phyloP scores from a whole-genome alignment of 1,140 invertebrate species.

The Gonatopus flavifemur region DNA sequence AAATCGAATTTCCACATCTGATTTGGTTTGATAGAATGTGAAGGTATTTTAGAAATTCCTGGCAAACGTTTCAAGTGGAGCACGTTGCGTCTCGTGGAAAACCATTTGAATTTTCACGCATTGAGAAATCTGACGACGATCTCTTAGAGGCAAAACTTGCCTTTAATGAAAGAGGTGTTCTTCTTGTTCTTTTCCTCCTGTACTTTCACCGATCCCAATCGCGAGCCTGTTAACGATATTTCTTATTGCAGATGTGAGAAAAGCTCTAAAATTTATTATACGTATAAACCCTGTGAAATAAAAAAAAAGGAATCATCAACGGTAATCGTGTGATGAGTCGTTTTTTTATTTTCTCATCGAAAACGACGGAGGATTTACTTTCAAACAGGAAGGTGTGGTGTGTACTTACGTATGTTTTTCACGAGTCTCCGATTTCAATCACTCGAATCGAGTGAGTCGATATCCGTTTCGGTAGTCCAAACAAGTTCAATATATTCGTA shows the following conservation, averaged over 20 bases:
- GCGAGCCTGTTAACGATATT: not conserved
- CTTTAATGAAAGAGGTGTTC: too few relatives aligned
- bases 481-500: slow-evolving; percentile 11
- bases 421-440: slow-evolving; percentile 14
- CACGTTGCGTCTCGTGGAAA: slow-evolving; percentile 28
- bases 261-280: too few relatives aligned
- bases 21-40: too few relatives aligned
- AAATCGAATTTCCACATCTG: too few relatives aligned
- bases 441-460: slow-evolving; percentile 30
- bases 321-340: too few relatives aligned
- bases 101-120: slow-evolving; percentile 25
- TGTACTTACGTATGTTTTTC: slow-evolving; percentile 5
- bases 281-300: too few relatives aligned
- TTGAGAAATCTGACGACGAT: slow-evolving; percentile 14
- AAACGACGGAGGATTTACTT: too few relatives aligned
- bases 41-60: slow-evolving; percentile 30
- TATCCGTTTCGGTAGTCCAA: slow-evolving; percentile 30
- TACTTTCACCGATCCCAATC: slow-evolving; percentile 13
- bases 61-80: slow-evolving; percentile 26
- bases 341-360: too few relatives aligned
- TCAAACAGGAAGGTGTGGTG: too few relatives aligned
- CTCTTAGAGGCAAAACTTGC: not conserved
- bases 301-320: too few relatives aligned
- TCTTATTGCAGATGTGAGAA: too few relatives aligned
- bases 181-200: too few relatives aligned